Base-by-base conservation (phyloP, 2,113 vertebrate species). In the Plecotus auritus region DNA sequence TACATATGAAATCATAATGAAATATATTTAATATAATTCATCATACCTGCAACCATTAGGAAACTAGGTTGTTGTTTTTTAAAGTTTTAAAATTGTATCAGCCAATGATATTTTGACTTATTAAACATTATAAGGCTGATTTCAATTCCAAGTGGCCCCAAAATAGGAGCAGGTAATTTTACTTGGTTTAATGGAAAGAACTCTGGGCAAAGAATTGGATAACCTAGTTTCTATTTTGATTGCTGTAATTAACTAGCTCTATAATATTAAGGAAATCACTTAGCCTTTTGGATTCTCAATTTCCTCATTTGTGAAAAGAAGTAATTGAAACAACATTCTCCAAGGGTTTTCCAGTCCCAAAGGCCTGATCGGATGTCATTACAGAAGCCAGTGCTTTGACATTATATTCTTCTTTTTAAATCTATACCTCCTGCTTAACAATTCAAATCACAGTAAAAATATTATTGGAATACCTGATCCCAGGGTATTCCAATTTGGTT, bases 191-290 rank as follows among this genome's bases (percentile, higher is more conserved):
- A 49, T 61, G 28, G 76, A 91, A 91, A 88, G 47, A 73, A 67
- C 26, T 22, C 40, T 74, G 45, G 35, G 74, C n/a, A 88, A 64
- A 95, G 28, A 73, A 23, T 42, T 90, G 61, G 83, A 69, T 93
- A 96, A 97, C 95, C 93, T 45, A 94, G 74, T 90, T 97, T 96
- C 90, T 90, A 90, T 93, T 96, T 59, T 70, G 72, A 77, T 81
- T 95, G 93, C 96, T 96, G 95, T 97, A 94, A 96, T 95, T 97
- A 97, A 96, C 66, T 86, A 88, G 23, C 28, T 73, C 23, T 85
- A 61, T 86, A 85, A 93, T 92, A 94, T 17, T 88, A 88, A 82
- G 88, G 82, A 96, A 97, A 95, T 97, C 95, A 95, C 90, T 97
- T 96, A 97, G 88, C 14, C 13, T 74, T 91, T 90, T 59, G 95